Evolutionary conservation across 53 echinoderm and acorn worm genomes (phyloP).

Genomic region (Temnopleurus reevesii): DNA sequence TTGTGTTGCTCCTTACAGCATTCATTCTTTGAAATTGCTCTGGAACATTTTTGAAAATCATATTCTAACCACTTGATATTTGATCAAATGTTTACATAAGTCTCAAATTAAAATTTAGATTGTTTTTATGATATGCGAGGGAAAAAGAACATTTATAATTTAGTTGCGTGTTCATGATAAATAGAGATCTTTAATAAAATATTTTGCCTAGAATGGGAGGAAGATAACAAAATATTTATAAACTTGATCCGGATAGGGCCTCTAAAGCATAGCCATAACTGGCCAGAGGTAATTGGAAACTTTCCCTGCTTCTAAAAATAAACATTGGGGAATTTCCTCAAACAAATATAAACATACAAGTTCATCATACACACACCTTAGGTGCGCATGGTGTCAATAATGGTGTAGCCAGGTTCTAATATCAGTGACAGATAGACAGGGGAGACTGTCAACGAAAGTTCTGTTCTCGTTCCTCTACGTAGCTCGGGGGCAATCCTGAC

Average conservation of each 20-base stretch:
- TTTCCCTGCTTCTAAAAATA: slow-evolving; percentile 13
- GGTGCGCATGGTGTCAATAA: not conserved
- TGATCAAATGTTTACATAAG: no score
- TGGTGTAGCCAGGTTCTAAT: not conserved
- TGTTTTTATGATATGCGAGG: no score
- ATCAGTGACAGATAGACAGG: not conserved
- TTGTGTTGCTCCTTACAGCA: no score
- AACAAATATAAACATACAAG: not conserved
- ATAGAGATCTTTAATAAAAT: no score
- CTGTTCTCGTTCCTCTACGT: not conserved
- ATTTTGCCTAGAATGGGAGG: no score
- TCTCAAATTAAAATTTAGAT: no score
- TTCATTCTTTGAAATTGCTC: no score
- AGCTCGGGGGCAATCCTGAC: not conserved
- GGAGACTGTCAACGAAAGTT: not conserved
- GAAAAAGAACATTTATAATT: no score
- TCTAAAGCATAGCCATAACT: not conserved
- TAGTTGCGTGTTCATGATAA: no score
- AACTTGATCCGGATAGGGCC: not conserved
- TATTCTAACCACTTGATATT: no score
- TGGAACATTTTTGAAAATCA: no score
- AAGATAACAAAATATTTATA: no score
- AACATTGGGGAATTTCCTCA: not conserved
- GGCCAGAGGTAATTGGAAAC: not conserved
- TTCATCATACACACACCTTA: not conserved